Evolutionary conservation across 2,113 vertebrate genomes (phyloP).

Genomic region (Lichenostomus cassidix): DNA sequence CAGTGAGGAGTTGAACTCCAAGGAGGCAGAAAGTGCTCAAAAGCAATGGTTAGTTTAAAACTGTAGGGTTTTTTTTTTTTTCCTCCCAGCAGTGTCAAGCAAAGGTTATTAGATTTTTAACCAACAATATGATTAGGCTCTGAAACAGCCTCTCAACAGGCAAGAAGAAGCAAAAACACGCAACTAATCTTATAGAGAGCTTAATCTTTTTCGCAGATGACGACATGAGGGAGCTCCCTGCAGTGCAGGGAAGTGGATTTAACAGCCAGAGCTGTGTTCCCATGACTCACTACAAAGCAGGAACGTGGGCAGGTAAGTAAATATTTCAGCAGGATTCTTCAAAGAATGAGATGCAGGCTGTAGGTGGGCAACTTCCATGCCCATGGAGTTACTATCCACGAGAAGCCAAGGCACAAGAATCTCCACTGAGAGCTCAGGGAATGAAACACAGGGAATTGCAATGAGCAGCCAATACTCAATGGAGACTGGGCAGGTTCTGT

Average conservation of each 20-base stretch:
- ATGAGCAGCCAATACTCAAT: neutral
- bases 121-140: neutral
- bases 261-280: neutral
- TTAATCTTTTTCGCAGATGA: neutral
- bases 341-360: neutral
- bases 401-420: neutral
- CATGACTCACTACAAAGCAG: neutral
- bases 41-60: neutral
- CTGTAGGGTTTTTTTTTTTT: neutral
- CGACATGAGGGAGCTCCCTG: neutral
- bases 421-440: neutral
- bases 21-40: neutral
- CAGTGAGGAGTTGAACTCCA: neutral
- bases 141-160: neutral
- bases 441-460: neutral
- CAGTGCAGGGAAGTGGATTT: neutral
- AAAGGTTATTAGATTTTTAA: neutral
- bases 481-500: neutral
- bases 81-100: neutral
- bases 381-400: neutral
- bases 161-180: neutral
- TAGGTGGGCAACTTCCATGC: neutral
- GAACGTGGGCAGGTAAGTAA: neutral
- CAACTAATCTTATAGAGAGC: neutral
- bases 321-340: neutral